Evolutionary conservation across 2,888 invertebrate species (phyloP), one percentile per base, ranked within the genome.

Genomic region (Pteria penguin): DNA sequence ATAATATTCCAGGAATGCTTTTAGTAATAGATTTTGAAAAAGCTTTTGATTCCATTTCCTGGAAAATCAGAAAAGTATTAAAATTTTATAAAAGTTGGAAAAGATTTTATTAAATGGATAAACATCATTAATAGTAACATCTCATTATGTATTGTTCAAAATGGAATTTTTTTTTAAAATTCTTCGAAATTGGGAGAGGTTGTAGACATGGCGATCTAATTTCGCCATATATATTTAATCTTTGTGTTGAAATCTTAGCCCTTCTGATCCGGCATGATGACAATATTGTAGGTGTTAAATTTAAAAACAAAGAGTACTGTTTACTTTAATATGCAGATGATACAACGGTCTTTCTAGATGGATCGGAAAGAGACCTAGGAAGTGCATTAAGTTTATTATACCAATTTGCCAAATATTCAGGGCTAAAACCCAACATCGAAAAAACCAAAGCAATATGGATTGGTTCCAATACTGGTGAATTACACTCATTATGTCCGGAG

Each of bases 1-100:
- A 24, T 14, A n/a, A 57, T 57, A 57, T 68, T 57, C 32, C 33
- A 31, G 68, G 68, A 11, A 27, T 31, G 3, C 27, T 66, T 24
- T n/a, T 66, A 45, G n/a, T 66, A 18, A 18, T 66, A 22, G 66
- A 66, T 52, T 68, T 68, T 57, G 22, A 54, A 55, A 68, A 68
- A 55, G 57, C 68, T 4, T 57, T 68, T 22, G 57, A 68, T 57
- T 68, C 68, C 18, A 14, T 18, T 1, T 29, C 54, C 14, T 68
- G 68, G 68, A 55, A 54, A 8, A 57, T 68, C 24, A 14, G 14
- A 18, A 24, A 65, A 65, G 18, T 18, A 33, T n/a, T 45, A 1
- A 33, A 52, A 26, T 65, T 45, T 45, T 22, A 45, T 2, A 26
- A 33, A 24, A 11, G 36, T 65, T 65, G 65, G 52, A 24, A n/a